Evolutionary conservation across 2,113 vertebrate species (phyloP).

Genomic region (Dissostichus mawsoni): DNA sequence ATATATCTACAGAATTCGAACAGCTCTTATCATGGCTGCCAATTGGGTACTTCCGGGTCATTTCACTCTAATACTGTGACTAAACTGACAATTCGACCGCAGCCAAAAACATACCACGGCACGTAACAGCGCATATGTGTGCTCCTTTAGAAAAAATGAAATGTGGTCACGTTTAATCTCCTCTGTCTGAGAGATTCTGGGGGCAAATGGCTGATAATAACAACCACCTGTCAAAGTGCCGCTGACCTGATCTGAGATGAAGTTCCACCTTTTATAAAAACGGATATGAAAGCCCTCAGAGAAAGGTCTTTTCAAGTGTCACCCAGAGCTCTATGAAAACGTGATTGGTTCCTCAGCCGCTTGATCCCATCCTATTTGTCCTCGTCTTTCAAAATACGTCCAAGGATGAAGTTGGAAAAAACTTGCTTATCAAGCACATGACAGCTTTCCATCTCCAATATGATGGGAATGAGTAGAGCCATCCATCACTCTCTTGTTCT

Average conservation of each 20-base stretch:
- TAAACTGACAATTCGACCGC: too few species aligned
- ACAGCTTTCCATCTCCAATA: constrained; percentile 22
- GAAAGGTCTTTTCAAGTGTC: constrained; percentile 38
- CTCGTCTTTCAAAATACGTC: constrained; percentile 47
- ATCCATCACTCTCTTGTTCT: constrained; percentile 1
- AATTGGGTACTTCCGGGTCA: too few species aligned
- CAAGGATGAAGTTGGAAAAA: constrained; percentile 52
- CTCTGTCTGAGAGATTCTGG: not conserved
- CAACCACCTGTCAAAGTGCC: constrained; percentile 23
- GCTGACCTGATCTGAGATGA: constrained; percentile 50
- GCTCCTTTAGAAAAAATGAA: too few species aligned
- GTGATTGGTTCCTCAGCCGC: constrained; percentile 25
- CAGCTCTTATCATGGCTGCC: too few species aligned
- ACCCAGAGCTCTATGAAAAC: constrained; percentile 24
- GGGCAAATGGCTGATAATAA: constrained; percentile 16
- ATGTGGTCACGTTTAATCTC: constrained; percentile 19
- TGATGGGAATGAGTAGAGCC: constrained; percentile 33
- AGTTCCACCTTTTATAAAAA: constrained; percentile 42
- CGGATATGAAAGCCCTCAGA: constrained; percentile 33
- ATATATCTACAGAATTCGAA: too few species aligned
- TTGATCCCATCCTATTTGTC: constrained; percentile 37
- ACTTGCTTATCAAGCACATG: constrained; percentile 7
- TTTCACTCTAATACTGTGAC: too few species aligned
- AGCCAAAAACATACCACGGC: too few species aligned
- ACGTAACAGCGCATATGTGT: too few species aligned